These are phyloP conservation scores for Tympanuchus pallidicinctus DNA, from an alignment of 2,113 vertebrate genomes.

Conservation along the genomic window DNA sequence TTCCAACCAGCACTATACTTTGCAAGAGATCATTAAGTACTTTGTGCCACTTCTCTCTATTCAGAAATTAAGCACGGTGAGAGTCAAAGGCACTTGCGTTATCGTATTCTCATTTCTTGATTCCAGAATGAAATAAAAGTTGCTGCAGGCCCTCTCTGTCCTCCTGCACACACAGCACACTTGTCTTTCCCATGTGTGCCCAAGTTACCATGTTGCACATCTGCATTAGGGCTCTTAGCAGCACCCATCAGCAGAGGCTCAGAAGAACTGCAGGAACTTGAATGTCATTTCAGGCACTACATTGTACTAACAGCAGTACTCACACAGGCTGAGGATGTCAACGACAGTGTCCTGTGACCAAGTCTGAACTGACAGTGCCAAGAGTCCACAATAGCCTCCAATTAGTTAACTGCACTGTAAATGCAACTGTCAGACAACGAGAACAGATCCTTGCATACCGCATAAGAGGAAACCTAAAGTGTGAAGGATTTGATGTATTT, in stretches of 20 bases:
- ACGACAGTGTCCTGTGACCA: not conserved
- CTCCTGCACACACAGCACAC: not conserved
- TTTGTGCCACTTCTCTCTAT: not conserved
- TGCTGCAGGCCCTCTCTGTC: not conserved
- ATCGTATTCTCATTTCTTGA: not conserved
- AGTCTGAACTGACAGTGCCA: fast-evolving
- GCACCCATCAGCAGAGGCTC: not conserved
- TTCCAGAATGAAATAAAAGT: not conserved
- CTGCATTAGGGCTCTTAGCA: not conserved
- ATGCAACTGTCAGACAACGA: not conserved
- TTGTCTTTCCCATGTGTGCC: not conserved
- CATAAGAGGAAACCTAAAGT: not conserved
- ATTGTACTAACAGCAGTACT: not conserved
- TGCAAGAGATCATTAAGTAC: not conserved
- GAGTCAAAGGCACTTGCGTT: not conserved
- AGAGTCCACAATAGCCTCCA: not conserved
- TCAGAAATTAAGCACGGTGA: not conserved
- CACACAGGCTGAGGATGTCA: not conserved
- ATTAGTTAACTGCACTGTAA: not conserved
- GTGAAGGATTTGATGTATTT: not conserved
- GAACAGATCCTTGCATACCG: not conserved
- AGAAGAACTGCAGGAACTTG: not conserved
- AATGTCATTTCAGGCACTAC: not conserved
- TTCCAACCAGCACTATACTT: not conserved
- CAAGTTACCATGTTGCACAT: not conserved